phyloP scores from a whole-genome alignment of 1,140 invertebrate genomes.

The Gonatopus flavifemur region DNA sequence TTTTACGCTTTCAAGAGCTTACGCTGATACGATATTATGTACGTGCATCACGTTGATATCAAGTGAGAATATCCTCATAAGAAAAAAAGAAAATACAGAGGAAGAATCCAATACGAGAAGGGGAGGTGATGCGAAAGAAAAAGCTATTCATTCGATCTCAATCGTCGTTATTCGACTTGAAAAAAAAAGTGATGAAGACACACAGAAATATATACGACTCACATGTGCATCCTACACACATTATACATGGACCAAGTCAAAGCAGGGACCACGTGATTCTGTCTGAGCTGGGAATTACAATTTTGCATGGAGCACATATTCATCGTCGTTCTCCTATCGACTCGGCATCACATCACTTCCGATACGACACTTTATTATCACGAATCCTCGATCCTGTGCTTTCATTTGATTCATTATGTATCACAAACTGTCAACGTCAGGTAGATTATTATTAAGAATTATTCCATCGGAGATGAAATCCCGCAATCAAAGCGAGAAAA shows the following conservation, averaged over 20 bases:
- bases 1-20: slow-evolving; percentile 41
- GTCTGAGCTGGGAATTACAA: slow-evolving; percentile 57
- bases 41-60: slow-evolving; percentile 6
- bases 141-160: background rate
- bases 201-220: slow-evolving; percentile 30
- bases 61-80: slow-evolving; percentile 7
- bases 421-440: no score
- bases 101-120: slow-evolving; percentile 11
- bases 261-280: slow-evolving; percentile 61
- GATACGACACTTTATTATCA: no score
- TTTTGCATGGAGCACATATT: slow-evolving; percentile 56
- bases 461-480: no score
- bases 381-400: no score
- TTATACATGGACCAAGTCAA: slow-evolving; percentile 57
- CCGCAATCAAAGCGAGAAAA: no score
- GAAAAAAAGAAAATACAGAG: slow-evolving; percentile 8
- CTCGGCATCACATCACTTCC: slow-evolving; percentile 35
- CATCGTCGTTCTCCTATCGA: slow-evolving; percentile 54
- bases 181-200: slow-evolving; percentile 13
- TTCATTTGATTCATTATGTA: no score
- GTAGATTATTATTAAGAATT: no score
- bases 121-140: slow-evolving; percentile 14
- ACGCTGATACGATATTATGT: slow-evolving; percentile 18
- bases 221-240: slow-evolving; percentile 38
- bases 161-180: slow-evolving; percentile 1